phyloP scores from a whole-genome alignment of 2,888 invertebrate genomes.

The Beris morrisii region DNA sequence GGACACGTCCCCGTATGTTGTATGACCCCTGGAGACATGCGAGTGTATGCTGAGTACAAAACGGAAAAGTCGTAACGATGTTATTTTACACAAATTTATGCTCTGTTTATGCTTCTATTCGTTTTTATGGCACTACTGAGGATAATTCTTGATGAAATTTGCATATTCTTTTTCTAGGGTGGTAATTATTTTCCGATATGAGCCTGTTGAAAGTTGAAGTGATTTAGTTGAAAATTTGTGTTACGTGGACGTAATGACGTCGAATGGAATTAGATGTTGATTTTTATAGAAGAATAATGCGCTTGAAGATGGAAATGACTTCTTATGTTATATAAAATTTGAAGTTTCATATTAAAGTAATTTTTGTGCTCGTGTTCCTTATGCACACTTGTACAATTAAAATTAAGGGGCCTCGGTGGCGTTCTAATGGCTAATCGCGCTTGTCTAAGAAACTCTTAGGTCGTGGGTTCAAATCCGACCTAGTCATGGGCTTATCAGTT shows the following conservation, averaged over 20 bases:
- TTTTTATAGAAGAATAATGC: neutral
- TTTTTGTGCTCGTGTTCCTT: too few species aligned
- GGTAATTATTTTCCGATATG: slow-evolving; percentile 45
- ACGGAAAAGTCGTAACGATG: slow-evolving; percentile 29
- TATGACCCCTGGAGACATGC: slow-evolving; percentile 1
- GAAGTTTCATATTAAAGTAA: too few species aligned
- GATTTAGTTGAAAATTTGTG: slow-evolving; percentile 5
- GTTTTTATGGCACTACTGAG: slow-evolving; percentile 40
- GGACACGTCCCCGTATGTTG: neutral
- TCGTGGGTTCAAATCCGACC: too few species aligned
- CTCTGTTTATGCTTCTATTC: slow-evolving; percentile 38
- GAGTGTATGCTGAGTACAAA: neutral
- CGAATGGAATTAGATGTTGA: neutral
- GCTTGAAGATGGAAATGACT: neutral
- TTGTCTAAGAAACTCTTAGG: too few species aligned
- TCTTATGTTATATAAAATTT: too few species aligned
- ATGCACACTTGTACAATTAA: too few species aligned
- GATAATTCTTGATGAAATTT: slow-evolving; percentile 38
- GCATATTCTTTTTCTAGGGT: slow-evolving; percentile 36
- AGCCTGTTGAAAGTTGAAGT: slow-evolving; percentile 42
- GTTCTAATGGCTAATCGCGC: too few species aligned
- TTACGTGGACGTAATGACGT: neutral
- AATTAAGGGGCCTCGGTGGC: too few species aligned
- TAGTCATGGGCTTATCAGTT: too few species aligned
- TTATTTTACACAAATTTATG: slow-evolving; percentile 39